Percentiles rank a stretch among this genome's conserved stretches.
Evolutionary conservation across 2,888 invertebrate genomes (phyloP).

Genomic region (Lasioglossum leucozonium): DNA sequence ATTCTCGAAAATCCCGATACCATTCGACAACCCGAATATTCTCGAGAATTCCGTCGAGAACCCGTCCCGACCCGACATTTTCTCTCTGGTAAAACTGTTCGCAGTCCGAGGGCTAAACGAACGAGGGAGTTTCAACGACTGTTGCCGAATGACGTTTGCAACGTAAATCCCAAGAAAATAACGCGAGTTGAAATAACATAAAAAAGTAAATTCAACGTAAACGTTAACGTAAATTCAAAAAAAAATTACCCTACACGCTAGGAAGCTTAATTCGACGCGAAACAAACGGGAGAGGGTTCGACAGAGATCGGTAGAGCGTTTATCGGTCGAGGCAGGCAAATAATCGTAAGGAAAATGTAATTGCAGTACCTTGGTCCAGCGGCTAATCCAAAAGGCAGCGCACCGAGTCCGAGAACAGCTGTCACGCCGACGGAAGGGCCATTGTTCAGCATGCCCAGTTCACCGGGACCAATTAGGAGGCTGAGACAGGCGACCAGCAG

Average conservation of each 20-base stretch:
- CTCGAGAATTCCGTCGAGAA: too few species aligned
- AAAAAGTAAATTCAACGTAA: too few species aligned
- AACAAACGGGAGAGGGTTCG: neutral
- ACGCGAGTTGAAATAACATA: too few species aligned
- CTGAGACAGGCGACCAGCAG: constrained; percentile 75
- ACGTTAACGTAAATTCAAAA: too few species aligned
- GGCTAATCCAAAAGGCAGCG: constrained; percentile 76
- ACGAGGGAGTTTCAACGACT: too few species aligned
- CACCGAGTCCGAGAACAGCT: constrained; percentile 72
- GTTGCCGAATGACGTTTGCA: too few species aligned
- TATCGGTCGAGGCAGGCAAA: neutral
- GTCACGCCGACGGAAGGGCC: constrained; percentile 67
- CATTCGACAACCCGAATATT: too few species aligned
- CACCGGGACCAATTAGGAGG: constrained; percentile 75
- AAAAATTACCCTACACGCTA: neutral
- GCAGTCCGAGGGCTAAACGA: too few species aligned
- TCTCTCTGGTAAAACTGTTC: too few species aligned
- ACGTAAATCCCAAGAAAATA: too few species aligned
- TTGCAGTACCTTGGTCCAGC: constrained; percentile 79
- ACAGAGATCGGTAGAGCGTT: neutral
- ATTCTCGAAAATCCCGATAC: too few species aligned
- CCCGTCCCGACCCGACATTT: too few species aligned
- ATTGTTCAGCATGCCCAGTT: constrained; percentile 73
- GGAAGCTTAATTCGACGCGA: neutral
- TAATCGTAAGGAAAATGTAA: neutral